A percentile compares a stretch with the other conserved stretches of the same genome.
phyloP scores from a whole-genome alignment of 2,888 invertebrate genomes.

The Julus scandinavius region DNA sequence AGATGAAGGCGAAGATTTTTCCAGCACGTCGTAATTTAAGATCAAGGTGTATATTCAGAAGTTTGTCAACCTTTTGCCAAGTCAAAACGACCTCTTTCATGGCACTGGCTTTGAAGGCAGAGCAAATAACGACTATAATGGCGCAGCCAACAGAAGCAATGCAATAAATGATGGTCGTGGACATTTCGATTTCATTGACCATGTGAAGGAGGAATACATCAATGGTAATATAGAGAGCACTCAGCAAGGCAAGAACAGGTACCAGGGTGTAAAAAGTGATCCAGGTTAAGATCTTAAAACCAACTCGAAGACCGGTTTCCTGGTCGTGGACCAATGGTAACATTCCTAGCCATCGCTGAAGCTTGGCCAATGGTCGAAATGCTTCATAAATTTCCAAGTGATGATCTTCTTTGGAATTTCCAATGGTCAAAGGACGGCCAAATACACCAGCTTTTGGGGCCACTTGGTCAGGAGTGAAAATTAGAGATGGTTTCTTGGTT shows the following conservation, averaged over 20 bases:
- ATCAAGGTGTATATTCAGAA: not conserved
- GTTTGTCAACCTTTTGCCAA: not conserved
- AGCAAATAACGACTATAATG: not conserved
- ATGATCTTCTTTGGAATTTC: not conserved
- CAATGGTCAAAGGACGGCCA: too few species aligned
- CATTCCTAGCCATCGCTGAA: conserved; percentile 5
- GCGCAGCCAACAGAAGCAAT: not conserved
- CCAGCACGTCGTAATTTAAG: not conserved
- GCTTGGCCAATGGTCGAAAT: not conserved
- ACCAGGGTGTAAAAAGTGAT: conserved; percentile 3
- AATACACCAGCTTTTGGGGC: not conserved
- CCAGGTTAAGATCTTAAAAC: not conserved
- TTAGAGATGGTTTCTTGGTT: not conserved
- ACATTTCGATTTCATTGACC: not conserved
- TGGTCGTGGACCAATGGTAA: not conserved
- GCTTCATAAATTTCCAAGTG: not conserved
- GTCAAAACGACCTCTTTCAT: not conserved
- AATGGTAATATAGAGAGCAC: not conserved
- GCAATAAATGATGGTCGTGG: not conserved
- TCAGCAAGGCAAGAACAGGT: not conserved
- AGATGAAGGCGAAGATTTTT: not conserved
- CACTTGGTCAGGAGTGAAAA: not conserved
- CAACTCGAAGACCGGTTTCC: not conserved
- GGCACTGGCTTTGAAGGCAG: conserved; percentile 14
- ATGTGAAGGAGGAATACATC: not conserved